A percentile compares a stretch with the other conserved stretches of the same genome.
Evolutionary conservation across 2,888 invertebrate genomes (phyloP).

Genomic region (Clostera curtula): DNA sequence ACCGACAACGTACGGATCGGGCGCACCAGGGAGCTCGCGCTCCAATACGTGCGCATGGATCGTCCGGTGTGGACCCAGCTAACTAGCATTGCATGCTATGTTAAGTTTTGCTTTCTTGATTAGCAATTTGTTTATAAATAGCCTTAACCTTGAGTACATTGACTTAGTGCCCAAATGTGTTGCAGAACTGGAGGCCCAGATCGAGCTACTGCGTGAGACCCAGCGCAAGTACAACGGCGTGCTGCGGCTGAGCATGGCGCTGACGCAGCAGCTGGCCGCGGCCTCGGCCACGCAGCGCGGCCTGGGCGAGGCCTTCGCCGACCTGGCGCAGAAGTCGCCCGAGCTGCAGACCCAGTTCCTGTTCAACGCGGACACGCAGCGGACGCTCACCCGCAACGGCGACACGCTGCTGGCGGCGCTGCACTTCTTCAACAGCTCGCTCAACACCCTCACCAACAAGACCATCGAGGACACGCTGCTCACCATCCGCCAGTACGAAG

Average conservation of each 20-base stretch:
- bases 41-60: too few relatives aligned
- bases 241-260: slow-evolving; percentile 87
- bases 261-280: slow-evolving; percentile 82
- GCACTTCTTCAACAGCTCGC: slow-evolving; percentile 96
- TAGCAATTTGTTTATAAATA: not conserved
- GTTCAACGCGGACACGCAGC: slow-evolving; percentile 97
- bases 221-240: slow-evolving; percentile 94
- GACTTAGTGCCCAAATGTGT: slow-evolving; percentile 15
- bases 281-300: slow-evolving; percentile 90
- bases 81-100: too few relatives aligned
- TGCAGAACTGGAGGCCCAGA: slow-evolving; percentile 93
- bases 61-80: too few relatives aligned
- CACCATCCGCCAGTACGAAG: slow-evolving; percentile 76
- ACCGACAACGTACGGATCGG: too few relatives aligned
- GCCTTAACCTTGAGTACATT: not conserved
- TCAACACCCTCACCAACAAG: slow-evolving; percentile 96
- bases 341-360: slow-evolving; percentile 93
- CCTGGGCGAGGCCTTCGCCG: slow-evolving; percentile 94
- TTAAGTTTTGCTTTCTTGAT: too few relatives aligned
- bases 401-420: slow-evolving; percentile 93
- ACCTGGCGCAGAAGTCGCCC: slow-evolving; percentile 96
- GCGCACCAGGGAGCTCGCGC: too few relatives aligned
- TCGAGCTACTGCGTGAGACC: slow-evolving; percentile 93
- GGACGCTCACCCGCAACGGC: slow-evolving; percentile 91
- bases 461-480: slow-evolving; percentile 96